Percentiles rank a stretch among this genome's conserved stretches.
Evolutionary conservation across 1,140 invertebrate species (phyloP).

Genomic region (Gonatopus flavifemur): DNA sequence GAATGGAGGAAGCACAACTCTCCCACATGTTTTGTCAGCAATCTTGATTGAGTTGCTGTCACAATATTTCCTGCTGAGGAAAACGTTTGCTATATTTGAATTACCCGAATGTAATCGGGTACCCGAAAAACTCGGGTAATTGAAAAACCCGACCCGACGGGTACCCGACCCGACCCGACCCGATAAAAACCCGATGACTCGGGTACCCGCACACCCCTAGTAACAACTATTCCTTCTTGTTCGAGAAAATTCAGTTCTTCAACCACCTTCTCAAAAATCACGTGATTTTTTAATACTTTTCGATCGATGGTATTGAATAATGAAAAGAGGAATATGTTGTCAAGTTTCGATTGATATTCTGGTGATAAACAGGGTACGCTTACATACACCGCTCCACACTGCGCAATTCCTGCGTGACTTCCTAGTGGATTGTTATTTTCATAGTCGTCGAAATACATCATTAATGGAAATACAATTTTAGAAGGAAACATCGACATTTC

Average conservation of each 20-base stretch:
- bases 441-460: neutral
- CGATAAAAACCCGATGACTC: too few relatives aligned
- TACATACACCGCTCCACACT: constrained; percentile 35
- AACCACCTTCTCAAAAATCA: constrained; percentile 29
- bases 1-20: too few relatives aligned
- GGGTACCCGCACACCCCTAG: too few relatives aligned
- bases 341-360: constrained; percentile 23
- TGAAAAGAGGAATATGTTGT: constrained; percentile 38
- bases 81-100: too few relatives aligned
- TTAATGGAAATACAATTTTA: neutral
- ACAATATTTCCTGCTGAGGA: too few relatives aligned
- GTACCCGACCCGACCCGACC: too few relatives aligned
- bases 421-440: constrained; percentile 19
- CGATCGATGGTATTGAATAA: constrained; percentile 34
- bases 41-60: too few relatives aligned
- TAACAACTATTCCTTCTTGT: constrained; percentile 18
- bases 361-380: constrained; percentile 32
- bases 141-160: too few relatives aligned
- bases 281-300: constrained; percentile 26
- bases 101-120: too few relatives aligned
- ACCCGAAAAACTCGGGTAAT: too few relatives aligned
- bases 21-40: too few relatives aligned
- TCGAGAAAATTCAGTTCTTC: constrained; percentile 34
- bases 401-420: constrained; percentile 27
- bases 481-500: neutral